Conservation (phyloP, 2,888 invertebrate species). For the Agriopis leucophaearia region DNA sequence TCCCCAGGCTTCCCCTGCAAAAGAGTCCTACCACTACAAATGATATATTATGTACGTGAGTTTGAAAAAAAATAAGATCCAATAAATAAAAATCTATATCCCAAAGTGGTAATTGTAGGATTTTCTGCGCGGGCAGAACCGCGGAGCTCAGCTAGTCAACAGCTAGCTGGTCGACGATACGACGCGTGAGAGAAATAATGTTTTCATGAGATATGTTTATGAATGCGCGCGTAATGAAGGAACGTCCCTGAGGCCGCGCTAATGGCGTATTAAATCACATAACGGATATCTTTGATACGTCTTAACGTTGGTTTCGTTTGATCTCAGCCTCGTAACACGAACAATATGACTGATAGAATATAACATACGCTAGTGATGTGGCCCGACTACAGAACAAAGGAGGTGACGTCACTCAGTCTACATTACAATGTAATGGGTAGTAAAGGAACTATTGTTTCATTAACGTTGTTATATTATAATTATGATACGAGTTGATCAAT, state of each 20-base stretch:
- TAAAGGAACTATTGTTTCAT: too few species aligned
- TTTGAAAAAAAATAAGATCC: too few species aligned
- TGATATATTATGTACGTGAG: too few species aligned
- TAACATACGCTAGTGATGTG: background rate
- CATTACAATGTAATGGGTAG: too few species aligned
- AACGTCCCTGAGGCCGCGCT: constrained; percentile 5
- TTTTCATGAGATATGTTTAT: constrained; percentile 23
- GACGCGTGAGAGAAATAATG: constrained; percentile 7
- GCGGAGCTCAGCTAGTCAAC: too few species aligned
- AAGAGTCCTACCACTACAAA: too few species aligned
- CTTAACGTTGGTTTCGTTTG: constrained; percentile 17
- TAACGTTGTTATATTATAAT: too few species aligned
- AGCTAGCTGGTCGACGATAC: background rate
- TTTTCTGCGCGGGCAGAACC: background rate
- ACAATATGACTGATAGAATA: too few species aligned
- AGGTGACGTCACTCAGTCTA: background rate
- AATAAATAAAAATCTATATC: too few species aligned
- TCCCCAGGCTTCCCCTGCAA: too few species aligned
- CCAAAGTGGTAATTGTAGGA: too few species aligned
- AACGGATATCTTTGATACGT: constrained; percentile 9
- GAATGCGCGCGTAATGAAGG: constrained; percentile 16
- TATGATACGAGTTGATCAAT: too few species aligned
- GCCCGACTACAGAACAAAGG: background rate
- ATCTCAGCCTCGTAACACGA: background rate
- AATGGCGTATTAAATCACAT: constrained; percentile 31